Evolutionary conservation across 2,113 vertebrate genomes (phyloP).

Genomic region (Raja brachyura): DNA sequence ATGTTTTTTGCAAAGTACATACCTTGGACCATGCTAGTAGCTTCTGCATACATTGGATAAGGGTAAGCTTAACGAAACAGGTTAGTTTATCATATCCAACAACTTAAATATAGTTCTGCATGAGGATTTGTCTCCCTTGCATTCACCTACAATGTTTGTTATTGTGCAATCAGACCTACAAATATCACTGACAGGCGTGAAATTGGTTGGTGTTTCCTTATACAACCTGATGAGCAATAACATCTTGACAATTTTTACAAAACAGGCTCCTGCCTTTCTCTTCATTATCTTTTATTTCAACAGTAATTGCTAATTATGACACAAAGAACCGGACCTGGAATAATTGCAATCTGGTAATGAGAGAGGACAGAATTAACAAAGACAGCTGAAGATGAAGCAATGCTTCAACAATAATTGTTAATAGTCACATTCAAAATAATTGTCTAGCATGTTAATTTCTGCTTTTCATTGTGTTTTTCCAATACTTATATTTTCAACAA

Average conservation of each 20-base stretch:
- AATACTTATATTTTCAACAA: neutral
- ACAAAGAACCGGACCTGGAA: neutral
- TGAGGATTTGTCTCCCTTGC: neutral
- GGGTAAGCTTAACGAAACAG: neutral
- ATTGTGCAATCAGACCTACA: neutral
- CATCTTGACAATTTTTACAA: neutral
- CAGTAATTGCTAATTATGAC: neutral
- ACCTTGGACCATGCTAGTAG: neutral
- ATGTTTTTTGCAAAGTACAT: neutral
- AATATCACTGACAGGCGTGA: neutral
- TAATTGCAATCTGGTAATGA: neutral
- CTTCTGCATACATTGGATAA: neutral
- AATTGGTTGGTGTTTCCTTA: neutral
- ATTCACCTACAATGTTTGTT: neutral
- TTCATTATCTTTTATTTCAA: neutral
- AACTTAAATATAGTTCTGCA: neutral
- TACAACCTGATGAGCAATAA: neutral
- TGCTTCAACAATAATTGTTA: neutral
- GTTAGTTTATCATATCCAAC: neutral
- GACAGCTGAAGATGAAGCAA: neutral
- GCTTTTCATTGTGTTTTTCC: neutral
- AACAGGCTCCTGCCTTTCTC: neutral
- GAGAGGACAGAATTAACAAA: neutral
- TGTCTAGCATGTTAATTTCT: neutral
- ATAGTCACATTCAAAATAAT: neutral